Conservation (phyloP, 2,113 vertebrate species). For the Acanthochromis polyacanthus region DNA sequence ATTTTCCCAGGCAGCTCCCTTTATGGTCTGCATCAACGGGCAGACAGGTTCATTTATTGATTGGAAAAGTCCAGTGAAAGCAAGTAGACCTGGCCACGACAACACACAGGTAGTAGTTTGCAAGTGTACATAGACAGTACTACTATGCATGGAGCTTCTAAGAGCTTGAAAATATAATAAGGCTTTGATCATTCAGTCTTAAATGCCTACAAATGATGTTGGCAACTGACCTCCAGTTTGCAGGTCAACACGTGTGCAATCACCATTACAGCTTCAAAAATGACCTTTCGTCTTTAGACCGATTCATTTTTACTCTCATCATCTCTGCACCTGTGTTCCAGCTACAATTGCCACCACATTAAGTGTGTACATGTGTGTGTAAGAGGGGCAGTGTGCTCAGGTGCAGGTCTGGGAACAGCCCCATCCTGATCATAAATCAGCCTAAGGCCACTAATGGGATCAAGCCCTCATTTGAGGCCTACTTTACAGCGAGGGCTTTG, state of each 20-base stretch:
- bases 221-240: not conserved
- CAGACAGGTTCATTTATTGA: slow-evolving; percentile 26
- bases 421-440: slow-evolving; percentile 62
- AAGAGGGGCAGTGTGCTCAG: slow-evolving; percentile 14
- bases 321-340: slow-evolving; percentile 1
- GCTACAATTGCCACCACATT: slow-evolving; percentile 28
- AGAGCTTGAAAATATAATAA: not conserved
- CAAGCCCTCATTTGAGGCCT: slow-evolving; percentile 65
- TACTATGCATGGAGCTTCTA: not conserved
- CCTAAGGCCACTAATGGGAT: slow-evolving; percentile 68
- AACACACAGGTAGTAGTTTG: not conserved
- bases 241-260: slow-evolving; percentile 28
- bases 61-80: slow-evolving; percentile 71
- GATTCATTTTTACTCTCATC: not conserved
- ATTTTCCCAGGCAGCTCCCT: slow-evolving; percentile 45
- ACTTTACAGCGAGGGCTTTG: slow-evolving; percentile 55
- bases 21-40: slow-evolving; percentile 48
- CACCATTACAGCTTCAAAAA: slow-evolving; percentile 13
- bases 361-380: not conserved
- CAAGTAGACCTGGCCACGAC: slow-evolving; percentile 47
- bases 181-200: not conserved
- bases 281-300: not conserved
- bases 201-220: not conserved
- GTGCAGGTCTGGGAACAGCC: slow-evolving; percentile 26
- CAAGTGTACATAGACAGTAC: not conserved